These are phyloP conservation scores for Pristiophorus japonicus DNA, from an alignment of 2,113 vertebrate genomes.

Conservation along the genomic window DNA sequence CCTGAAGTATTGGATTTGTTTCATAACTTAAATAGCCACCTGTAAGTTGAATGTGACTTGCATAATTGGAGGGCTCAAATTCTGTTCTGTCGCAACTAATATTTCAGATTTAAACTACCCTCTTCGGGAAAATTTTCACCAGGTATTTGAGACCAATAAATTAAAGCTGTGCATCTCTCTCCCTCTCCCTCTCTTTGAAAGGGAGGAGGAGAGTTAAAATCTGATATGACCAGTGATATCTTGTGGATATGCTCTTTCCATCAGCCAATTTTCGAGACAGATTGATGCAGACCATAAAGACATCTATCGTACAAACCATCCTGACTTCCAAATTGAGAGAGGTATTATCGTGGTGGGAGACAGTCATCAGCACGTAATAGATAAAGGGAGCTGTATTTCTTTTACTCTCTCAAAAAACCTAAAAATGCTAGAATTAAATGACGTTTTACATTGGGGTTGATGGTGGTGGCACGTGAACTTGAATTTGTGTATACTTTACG, in stretches of 20 bases:
- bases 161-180: neutral
- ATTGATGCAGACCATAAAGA: slow-evolving; percentile 21
- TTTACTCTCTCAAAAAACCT: neutral
- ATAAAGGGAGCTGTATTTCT: slow-evolving; percentile 12
- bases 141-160: neutral
- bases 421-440: neutral
- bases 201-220: neutral
- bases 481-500: neutral
- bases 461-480: neutral
- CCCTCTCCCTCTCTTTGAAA: neutral
- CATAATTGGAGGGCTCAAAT: neutral
- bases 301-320: neutral
- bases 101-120: neutral
- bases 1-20: neutral
- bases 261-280: neutral
- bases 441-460: neutral
- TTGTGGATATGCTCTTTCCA: neutral
- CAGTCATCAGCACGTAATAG: neutral
- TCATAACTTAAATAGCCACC: neutral
- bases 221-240: neutral
- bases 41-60: neutral
- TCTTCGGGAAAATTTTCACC: neutral
- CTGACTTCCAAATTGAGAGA: slow-evolving; percentile 11
- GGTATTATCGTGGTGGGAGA: neutral
- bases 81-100: neutral